phyloP scores from a whole-genome alignment of 1,140 invertebrate species.

The Bombus consobrinus region DNA sequence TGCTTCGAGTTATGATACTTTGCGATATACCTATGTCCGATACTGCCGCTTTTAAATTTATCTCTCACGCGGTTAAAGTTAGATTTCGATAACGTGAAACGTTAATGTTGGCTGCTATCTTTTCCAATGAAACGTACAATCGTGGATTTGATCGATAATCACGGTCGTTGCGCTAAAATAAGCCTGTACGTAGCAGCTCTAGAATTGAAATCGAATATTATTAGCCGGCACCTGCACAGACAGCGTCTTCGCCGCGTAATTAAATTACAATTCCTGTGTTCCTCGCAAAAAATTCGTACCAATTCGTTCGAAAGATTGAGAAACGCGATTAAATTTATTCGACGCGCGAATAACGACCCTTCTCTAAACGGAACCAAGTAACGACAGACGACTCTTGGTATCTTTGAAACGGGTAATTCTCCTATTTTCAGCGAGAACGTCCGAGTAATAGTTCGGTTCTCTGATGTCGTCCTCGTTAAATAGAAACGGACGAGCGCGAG shows the following conservation, averaged over 20 bases:
- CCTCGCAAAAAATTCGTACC: background rate
- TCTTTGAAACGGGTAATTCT: constrained; percentile 24
- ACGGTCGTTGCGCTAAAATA: background rate
- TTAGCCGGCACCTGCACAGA: background rate
- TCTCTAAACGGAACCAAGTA: background rate
- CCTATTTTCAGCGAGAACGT: constrained; percentile 31
- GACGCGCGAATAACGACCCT: background rate
- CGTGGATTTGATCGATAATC: background rate
- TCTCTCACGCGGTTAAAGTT: background rate
- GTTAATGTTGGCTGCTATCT: background rate
- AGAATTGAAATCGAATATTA: constrained; percentile 14
- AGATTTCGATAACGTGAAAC: background rate
- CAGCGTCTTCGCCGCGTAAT: background rate
- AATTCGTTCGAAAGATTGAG: background rate
- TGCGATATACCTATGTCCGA: too few relatives aligned
- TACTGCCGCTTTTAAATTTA: background rate
- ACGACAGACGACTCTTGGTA: background rate
- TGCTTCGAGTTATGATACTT: background rate
- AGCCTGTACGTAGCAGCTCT: background rate
- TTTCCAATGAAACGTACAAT: background rate
- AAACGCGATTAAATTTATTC: constrained; percentile 26
- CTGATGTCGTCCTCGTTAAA: background rate
- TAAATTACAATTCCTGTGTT: constrained; percentile 17
- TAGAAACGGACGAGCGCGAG: constrained; percentile 2
- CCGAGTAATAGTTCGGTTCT: constrained; percentile 37